Evolutionary conservation across 2,797 vertebrate genomes (phyloP), one percentile per base, ranked within the genome.

Genomic region (Tapera naevia): DNA sequence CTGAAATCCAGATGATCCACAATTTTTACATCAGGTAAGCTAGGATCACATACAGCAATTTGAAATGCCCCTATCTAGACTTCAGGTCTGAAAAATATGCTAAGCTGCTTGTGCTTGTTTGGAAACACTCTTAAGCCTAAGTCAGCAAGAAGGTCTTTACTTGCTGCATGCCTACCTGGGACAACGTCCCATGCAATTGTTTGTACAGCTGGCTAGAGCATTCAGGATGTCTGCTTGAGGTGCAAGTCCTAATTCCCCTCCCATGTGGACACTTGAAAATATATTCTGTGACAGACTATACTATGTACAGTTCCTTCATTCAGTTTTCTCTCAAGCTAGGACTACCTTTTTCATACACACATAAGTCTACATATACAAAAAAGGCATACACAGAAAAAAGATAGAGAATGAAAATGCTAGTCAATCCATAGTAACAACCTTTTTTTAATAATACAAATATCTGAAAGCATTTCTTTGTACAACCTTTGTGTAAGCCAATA

Each of bases 1-100:
- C 54, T 78, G 61, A 95, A 93, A 95, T 92, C 80, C 85, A 95
- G 91, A 88, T 35, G 45, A 94, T 70, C 91, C 32, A 72, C 87
- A 84, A 93, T 84, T 96, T 96, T 92, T 57, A 64, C 91, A 86
- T 54, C 56, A 60, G 37, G 70, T 84, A 79, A 81, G 7, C 75
- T 69, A 80, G 50, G 75, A 92, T 78, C 43, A 79, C 51, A 41
- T 18, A 86, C 15, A 86, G 32, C 17, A 65, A 86, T 89, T 60
- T 81, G 18, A 86, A 78, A 79, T 53, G 37, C 30, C 23, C 39
- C 50, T 84, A 86, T 70, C 65, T 67, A 86, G 39, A 66, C 11
- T 79, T 62, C 23, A 41, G 18, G 75, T 33, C 37, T 86, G 58
- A 91, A 95, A 94, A 92, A 88, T 83, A 76, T 75, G 82, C 69